phyloP scores from a whole-genome alignment of 2,888 invertebrate genomes.

The Elgonia sp. region DNA sequence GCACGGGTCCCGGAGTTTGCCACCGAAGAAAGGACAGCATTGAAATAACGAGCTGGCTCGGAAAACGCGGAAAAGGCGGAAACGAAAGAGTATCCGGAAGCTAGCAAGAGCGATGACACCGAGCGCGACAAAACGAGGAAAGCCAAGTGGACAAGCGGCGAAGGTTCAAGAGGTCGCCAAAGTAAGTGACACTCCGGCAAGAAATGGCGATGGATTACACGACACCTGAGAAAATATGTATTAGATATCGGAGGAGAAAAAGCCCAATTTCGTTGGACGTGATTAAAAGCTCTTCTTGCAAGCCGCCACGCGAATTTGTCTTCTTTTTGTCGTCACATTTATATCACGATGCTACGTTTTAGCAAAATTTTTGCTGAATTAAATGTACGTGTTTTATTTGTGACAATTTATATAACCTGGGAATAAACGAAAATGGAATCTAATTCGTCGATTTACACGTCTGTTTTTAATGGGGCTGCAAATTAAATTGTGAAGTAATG shows the following conservation, averaged over 20 bases:
- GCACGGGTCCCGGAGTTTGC: slow-evolving; percentile 13
- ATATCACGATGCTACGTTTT: background rate
- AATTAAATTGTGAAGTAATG: no score
- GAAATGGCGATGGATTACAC: slow-evolving; percentile 71
- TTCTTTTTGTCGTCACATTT: slow-evolving; percentile 30
- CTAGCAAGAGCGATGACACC: slow-evolving; percentile 73
- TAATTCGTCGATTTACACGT: no score
- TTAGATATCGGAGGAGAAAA: slow-evolving; percentile 65
- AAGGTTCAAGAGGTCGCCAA: slow-evolving; percentile 72
- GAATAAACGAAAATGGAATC: no score
- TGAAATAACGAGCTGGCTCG: slow-evolving; percentile 68
- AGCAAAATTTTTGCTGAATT: no score
- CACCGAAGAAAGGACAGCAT: slow-evolving; percentile 55
- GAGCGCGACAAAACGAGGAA: slow-evolving; percentile 58
- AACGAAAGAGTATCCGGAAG: slow-evolving; percentile 76
- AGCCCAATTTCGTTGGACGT: slow-evolving; percentile 53
- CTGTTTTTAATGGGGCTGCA: no score
- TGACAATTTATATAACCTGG: no score
- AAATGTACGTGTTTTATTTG: no score
- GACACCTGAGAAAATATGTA: slow-evolving; percentile 71
- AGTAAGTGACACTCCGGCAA: slow-evolving; percentile 70
- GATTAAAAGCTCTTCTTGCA: slow-evolving; percentile 68
- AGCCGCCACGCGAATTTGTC: slow-evolving; percentile 31
- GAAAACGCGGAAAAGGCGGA: slow-evolving; percentile 75
- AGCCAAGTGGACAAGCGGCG: slow-evolving; percentile 71